Percentiles rank a stretch among this genome's conserved stretches.
Evolutionary conservation across 2,797 vertebrate genomes (phyloP).

Genomic region (Ctenosaura bakeri): DNA sequence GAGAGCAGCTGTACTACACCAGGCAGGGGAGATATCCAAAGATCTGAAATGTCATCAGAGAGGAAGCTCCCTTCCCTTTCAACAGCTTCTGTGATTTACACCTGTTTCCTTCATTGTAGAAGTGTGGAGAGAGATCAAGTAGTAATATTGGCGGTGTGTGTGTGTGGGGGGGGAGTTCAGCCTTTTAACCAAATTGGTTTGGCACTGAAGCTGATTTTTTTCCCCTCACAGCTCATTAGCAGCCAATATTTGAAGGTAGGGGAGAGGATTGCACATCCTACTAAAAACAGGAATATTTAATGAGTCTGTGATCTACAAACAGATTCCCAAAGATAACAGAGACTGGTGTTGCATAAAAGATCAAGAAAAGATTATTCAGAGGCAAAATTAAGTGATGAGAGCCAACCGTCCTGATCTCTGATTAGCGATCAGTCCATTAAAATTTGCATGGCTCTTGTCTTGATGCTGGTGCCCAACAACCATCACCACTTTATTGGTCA

Average conservation of each 20-base stretch:
- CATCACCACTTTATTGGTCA: too few species aligned
- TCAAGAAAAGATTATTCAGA: neutral
- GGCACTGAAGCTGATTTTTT: constrained; percentile 53
- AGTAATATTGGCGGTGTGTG: neutral
- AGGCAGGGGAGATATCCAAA: neutral
- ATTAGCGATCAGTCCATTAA: constrained; percentile 3
- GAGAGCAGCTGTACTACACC: neutral
- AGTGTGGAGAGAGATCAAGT: constrained; percentile 1
- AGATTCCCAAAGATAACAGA: constrained; percentile 61
- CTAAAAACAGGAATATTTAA: constrained; percentile 58
- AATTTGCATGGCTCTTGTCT: neutral
- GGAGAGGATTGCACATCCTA: constrained; percentile 54
- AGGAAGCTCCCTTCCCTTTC: neutral
- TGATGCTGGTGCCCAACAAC: neutral
- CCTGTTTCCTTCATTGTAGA: neutral
- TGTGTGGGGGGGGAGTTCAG: constrained; percentile 24
- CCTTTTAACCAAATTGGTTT: constrained; percentile 68
- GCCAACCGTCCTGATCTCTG: neutral
- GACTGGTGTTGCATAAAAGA: constrained; percentile 16
- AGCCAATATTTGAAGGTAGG: constrained; percentile 46
- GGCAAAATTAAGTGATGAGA: neutral
- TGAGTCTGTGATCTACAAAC: constrained; percentile 53
- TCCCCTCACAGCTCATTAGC: constrained; percentile 61
- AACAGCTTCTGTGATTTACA: neutral
- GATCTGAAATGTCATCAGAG: neutral